A percentile compares a stretch with the other conserved stretches of the same genome.
These are phyloP conservation scores for Stomatorhinus walkeri DNA, from an alignment of 2,797 vertebrate species.

Conservation along the genomic window DNA sequence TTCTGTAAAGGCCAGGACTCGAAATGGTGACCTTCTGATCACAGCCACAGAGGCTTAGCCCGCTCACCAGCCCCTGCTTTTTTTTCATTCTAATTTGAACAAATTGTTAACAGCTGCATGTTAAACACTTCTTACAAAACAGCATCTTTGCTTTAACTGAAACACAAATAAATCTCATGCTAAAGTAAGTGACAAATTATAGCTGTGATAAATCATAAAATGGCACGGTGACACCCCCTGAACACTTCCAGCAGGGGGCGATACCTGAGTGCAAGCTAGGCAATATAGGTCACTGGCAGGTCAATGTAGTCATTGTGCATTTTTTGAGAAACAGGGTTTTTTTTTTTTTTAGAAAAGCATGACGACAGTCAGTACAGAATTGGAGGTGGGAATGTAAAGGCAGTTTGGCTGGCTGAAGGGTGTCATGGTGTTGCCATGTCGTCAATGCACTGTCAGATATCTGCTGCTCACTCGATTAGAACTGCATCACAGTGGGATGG, in stretches of 20 bases:
- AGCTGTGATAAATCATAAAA: not conserved
- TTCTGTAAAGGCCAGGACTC: not conserved
- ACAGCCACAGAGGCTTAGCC: not conserved
- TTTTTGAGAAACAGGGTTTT: not conserved
- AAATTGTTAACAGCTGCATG: not conserved
- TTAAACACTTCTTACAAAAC: not conserved
- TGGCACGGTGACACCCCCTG: not conserved
- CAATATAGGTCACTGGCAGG: not conserved
- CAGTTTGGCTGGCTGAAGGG: not conserved
- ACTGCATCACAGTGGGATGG: conserved; percentile 61
- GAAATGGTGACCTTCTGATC: not conserved
- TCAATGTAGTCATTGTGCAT: not conserved
- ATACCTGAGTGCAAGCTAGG: not conserved
- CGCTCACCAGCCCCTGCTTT: not conserved
- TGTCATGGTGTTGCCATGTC: not conserved
- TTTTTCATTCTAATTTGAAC: not conserved
- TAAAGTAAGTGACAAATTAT: not conserved
- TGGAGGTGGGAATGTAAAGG: not conserved
- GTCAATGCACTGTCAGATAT: not conserved
- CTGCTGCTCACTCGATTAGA: not conserved
- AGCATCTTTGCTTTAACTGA: not conserved
- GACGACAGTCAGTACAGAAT: not conserved
- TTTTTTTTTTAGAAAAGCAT: not conserved
- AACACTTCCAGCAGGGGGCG: not conserved
- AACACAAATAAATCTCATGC: not conserved